Base-by-base conservation (phyloP, 2,888 invertebrate species). In the Aphrophora alni region DNA sequence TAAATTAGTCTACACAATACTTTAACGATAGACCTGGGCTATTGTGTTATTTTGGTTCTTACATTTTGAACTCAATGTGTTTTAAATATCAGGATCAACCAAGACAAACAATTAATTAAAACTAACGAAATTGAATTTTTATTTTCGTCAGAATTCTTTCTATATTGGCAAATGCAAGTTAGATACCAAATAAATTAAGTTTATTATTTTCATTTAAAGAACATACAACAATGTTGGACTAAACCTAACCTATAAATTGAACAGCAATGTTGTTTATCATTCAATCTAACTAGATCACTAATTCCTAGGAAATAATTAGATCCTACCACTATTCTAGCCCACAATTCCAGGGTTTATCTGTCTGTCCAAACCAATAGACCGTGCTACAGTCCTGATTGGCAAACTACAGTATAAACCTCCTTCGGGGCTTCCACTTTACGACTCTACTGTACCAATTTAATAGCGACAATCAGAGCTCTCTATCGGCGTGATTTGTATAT, bases 381-480 rank as follows among this genome's bases (percentile, higher is more conserved):
- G 59, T 59, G 21, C 14, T 12, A 14, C 59, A 4, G 14, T 4
- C 10, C 59, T 21, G 59, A 59, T 59, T 59, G 21, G 59, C 59
- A 59, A 10, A 21, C 59, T 59, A 21, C 59, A n/a, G 59, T 14
- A 44, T 59, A 59, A 59, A n/a, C n/a, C 59, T 59, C 21, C 21
- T n/a, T n/a, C n/a, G n/a, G 59, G 59, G 21, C 10, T 14, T 3
- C 59, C 59, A 14, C 21, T 59, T 59, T 59, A 59, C 59, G 59
- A 59, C 59, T n/a, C 59, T 14, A 7, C 12, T 44, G 59, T 3
- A 33, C 21, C 59, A 21, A 59, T 21, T 59, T 59, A 59, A 59
- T 59, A 59, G 59, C 59, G 59, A 59, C 59, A 59, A 59, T 59
- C 59, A 59, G 21, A n/a, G 59, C 59, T n/a, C n/a, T 59, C 59